Evolutionary conservation across 1,140 invertebrate species (phyloP).

Genomic region (Saccostrea glomerata): DNA sequence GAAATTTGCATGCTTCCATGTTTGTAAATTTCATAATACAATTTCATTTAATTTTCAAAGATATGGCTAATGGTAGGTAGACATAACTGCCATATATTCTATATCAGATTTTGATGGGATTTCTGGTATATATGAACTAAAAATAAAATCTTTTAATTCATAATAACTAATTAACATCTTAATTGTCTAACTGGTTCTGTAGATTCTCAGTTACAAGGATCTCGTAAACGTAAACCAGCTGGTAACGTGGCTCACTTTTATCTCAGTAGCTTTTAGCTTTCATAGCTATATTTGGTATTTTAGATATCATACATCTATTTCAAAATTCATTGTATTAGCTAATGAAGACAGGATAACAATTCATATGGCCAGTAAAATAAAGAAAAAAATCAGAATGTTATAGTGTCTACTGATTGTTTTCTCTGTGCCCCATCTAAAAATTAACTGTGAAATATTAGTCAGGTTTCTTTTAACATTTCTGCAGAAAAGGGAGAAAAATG

Average conservation of each 20-base stretch:
- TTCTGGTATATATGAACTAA: background rate
- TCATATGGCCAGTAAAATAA: background rate
- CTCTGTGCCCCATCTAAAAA: background rate
- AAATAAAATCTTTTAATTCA: background rate
- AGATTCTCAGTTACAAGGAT: conserved; percentile 30
- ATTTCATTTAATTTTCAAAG: background rate
- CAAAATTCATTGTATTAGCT: background rate
- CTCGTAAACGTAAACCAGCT: conserved; percentile 17
- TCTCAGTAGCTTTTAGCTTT: conserved; percentile 28
- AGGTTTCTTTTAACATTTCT: too few species aligned
- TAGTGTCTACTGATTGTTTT: background rate
- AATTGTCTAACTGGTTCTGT: conserved; percentile 11
- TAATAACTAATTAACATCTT: background rate
- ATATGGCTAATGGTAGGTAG: conserved; percentile 24
- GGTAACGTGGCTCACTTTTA: background rate
- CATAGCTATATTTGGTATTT: background rate
- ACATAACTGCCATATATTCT: background rate
- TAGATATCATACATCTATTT: background rate
- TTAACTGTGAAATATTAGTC: background rate
- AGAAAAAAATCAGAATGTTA: background rate
- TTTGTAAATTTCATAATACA: background rate
- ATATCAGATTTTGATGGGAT: background rate
- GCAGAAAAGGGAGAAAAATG: too few species aligned
- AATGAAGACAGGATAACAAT: background rate
- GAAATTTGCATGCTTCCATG: background rate